Evolutionary conservation across 2,797 vertebrate genomes (phyloP).

Genomic region (Coluber constrictor): DNA sequence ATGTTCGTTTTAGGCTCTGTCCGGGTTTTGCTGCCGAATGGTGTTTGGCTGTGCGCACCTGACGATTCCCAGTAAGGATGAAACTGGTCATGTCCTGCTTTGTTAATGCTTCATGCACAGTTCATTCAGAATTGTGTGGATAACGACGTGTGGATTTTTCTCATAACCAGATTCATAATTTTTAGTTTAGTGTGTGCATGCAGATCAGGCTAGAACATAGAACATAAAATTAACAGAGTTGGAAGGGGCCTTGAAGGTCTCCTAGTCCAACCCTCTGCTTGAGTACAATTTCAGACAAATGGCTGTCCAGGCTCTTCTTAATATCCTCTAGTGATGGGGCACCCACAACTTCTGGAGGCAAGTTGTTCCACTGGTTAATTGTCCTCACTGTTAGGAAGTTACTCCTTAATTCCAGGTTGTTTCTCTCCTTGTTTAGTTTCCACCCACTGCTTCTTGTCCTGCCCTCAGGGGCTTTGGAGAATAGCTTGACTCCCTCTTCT

Average conservation of each 20-base stretch:
- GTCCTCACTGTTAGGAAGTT: rapidly evolving
- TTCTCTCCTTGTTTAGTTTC: background rate
- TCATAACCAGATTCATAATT: background rate
- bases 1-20: background rate
- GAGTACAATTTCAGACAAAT: background rate
- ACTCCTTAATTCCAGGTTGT: background rate
- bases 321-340: background rate
- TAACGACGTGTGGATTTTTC: background rate
- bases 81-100: background rate
- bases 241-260: background rate
- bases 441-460: background rate
- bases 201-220: background rate
- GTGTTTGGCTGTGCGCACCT: background rate
- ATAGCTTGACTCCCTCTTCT: background rate
- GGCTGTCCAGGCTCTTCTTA: too few relatives aligned
- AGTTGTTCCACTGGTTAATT: too few relatives aligned
- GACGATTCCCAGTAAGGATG: background rate
- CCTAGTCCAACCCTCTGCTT: background rate
- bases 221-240: background rate
- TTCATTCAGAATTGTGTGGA: background rate
- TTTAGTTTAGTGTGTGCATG: background rate
- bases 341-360: background rate
- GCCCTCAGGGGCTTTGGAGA: background rate
- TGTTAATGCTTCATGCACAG: background rate
- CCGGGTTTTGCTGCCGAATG: background rate